These are phyloP conservation scores for Aporophyla nigra DNA, from an alignment of 2,888 invertebrate species.

Conservation along the genomic window DNA sequence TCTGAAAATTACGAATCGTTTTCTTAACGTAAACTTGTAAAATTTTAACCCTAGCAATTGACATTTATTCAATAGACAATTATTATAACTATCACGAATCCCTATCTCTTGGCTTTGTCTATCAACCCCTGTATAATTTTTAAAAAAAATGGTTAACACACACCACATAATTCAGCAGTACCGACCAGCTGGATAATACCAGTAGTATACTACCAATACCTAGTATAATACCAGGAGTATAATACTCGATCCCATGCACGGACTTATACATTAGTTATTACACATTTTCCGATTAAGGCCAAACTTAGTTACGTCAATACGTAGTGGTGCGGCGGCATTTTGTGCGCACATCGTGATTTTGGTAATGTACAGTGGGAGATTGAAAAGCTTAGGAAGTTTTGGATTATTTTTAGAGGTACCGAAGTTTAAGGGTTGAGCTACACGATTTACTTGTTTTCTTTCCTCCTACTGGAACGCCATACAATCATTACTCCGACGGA, in stretches of 20 bases:
- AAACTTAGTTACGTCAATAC: constrained; percentile 63
- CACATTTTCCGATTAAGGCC: constrained; percentile 64
- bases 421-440: background rate
- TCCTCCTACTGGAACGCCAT: too few relatives aligned
- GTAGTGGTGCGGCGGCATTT: constrained; percentile 19
- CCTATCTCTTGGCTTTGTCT: background rate
- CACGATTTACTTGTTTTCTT: too few relatives aligned
- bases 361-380: background rate
- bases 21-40: background rate
- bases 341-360: constrained; percentile 14
- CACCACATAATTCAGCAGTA: constrained; percentile 19
- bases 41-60: background rate
- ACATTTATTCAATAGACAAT: background rate
- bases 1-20: background rate
- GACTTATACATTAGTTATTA: constrained; percentile 59
- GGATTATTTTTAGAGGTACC: background rate
- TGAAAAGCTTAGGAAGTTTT: background rate
- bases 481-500: too few relatives aligned
- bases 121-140: background rate
- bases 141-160: constrained; percentile 35
- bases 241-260: constrained; percentile 35
- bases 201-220: background rate
- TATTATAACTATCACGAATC: constrained; percentile 1
- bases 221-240: constrained; percentile 1
- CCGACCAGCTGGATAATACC: constrained; percentile 25